A percentile compares a stretch with the other conserved stretches of the same genome.
These are phyloP conservation scores for Heliconius hortense DNA, from an alignment of 2,888 invertebrate species.

Conservation along the genomic window DNA sequence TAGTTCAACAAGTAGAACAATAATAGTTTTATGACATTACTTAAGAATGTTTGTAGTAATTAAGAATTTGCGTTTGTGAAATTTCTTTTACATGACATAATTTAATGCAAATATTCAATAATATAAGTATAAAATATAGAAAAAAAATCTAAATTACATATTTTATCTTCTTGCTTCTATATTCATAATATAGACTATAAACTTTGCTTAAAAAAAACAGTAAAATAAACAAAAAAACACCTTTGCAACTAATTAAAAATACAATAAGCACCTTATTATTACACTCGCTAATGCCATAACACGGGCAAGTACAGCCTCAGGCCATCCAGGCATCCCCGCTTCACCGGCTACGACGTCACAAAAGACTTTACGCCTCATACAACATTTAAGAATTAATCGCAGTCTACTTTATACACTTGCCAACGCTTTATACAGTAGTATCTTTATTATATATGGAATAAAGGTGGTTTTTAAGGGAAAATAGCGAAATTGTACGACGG, in stretches of 20 bases:
- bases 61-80: too few species aligned
- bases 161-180: too few species aligned
- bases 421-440: neutral
- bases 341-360: conserved; percentile 44
- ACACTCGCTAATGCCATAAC: conserved; percentile 30
- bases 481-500: conserved; percentile 43
- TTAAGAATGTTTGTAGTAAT: too few species aligned
- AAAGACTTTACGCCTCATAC: conserved; percentile 58
- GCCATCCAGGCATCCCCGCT: conserved; percentile 26
- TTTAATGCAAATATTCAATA: too few species aligned
- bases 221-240: neutral
- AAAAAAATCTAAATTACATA: too few species aligned
- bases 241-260: conserved; percentile 15
- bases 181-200: too few species aligned
- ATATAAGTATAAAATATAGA: too few species aligned
- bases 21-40: too few species aligned
- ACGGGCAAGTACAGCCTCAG: conserved; percentile 30
- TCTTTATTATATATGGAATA: neutral
- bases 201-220: neutral
- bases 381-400: conserved; percentile 77
- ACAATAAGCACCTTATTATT: conserved; percentile 19
- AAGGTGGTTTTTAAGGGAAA: neutral
- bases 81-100: too few species aligned
- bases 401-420: conserved; percentile 45
- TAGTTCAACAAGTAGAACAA: too few species aligned